Base-by-base conservation (phyloP, 2,113 vertebrate species). In the Micromys minutus region DNA sequence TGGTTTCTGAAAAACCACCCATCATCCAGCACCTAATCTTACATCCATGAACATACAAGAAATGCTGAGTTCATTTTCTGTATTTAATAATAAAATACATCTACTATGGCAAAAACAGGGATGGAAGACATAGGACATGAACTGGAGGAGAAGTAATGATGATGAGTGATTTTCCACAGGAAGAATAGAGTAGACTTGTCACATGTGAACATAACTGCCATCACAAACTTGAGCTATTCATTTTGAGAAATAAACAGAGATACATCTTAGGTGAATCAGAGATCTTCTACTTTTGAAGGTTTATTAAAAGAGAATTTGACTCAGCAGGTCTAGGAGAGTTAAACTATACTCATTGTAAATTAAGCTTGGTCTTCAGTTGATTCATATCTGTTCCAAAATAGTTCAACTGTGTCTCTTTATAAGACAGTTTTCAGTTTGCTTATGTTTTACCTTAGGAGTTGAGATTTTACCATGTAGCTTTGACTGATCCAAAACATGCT, bases 191-290 rank as follows among this genome's bases (percentile, higher is more conserved):
- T 0, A 79, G 11, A 2, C 34, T 42, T 65, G 80, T 86, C 52
- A 86, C 45, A 59, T 83, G 8, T 85, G 52, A 24, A 52, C 88
- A 72, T 72, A 86, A 95, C 69, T 89, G 52, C 0, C 39, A 59
- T 26, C 34, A 90, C 52, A 65, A 80, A 80, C 63, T 75, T 85
- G 29, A 90, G 16, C 2, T 71, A 81, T n/a, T 45, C 21, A 71
- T 4, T 39, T 76, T 67, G 3, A 42, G 21, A 95, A 93, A 89
- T 61, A 8, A 79, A 42, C 15, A 34, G 24, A 63, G 6, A 95
- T 5, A 91, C 5, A 42, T 15, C 0, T 69, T 91, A 2, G n/a
- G 5, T 42, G 10, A 81, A 80, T 12, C 42, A 77, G 71, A 91
- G 5, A 72, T 75, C 21, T 39, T 8, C 26, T 80, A 50, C 12